Evolutionary conservation across 1,140 invertebrate genomes (phyloP).

Genomic region (Cydia fagiglandana): DNA sequence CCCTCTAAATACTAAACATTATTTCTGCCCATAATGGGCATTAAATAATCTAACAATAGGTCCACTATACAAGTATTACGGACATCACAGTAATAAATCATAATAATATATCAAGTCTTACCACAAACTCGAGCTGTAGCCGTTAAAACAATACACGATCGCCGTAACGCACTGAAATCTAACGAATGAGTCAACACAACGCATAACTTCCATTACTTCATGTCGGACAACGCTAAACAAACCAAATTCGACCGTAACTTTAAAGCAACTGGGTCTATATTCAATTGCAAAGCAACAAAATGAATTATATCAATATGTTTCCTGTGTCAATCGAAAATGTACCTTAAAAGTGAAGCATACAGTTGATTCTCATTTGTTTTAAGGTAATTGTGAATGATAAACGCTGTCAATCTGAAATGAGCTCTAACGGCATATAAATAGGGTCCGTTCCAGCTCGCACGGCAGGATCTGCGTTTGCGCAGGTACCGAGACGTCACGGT

Average conservation of each 20-base stretch:
- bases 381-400: not conserved
- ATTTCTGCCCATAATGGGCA: too few species aligned
- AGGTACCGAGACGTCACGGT: not conserved
- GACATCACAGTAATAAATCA: not conserved
- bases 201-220: conserved; percentile 13
- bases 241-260: not conserved
- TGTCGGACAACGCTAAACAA: not conserved
- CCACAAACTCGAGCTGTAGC: not conserved
- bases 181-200: conserved; percentile 27
- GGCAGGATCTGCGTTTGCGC: not conserved
- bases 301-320: not conserved
- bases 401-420: not conserved
- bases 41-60: too few species aligned
- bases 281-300: not conserved
- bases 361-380: not conserved
- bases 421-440: not conserved
- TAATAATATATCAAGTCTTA: conserved; percentile 2
- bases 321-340: not conserved
- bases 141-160: conserved; percentile 10
- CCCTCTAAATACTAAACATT: too few species aligned
- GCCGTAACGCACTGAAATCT: not conserved
- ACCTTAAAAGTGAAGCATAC: not conserved
- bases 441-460: not conserved
- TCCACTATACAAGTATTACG: too few species aligned
- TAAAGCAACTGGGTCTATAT: not conserved